Evolutionary conservation across 2,888 invertebrate genomes (phyloP), one percentile per base, ranked within the genome.

Genomic region (Polyploca ridens): DNA sequence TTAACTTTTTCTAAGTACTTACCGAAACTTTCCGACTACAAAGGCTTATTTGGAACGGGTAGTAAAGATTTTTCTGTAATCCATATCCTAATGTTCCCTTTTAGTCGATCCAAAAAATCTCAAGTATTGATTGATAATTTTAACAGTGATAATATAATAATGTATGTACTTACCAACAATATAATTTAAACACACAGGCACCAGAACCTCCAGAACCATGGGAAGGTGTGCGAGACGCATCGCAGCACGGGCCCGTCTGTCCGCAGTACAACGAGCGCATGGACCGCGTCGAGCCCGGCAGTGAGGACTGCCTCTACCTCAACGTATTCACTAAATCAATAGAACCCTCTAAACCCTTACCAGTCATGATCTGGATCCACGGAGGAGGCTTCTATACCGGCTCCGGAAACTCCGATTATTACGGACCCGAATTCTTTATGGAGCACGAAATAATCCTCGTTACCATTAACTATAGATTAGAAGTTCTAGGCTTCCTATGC

Each of bases 261-360:
- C 94, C 94, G 4, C 94, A 94, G 74, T 93, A 85, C 83, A 92
- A 94, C 75, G 92, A 93, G 73, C 87, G 93, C 5, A 74, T 91
- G 71, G 93, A 95, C 66, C 89, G 94, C 16, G 89, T 89, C 13
- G 93, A 95, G 46, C 82, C 89, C 57, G 95, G 95, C 64, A 94
- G 91, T 73, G 95, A 96, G 77, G 96, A 96, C 81, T 97, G 97
- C 70, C 94, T 97, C 5, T 96, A 95, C 77, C 87, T 97, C 19
- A 97, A 97, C 81, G 95, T 97, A 0, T 97, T 96, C 83, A 94
- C 95, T 8, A 87, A 83, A 70, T 76, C 73, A 33, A 66, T 88
- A 7, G 71, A 70, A 2, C 84, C 87, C 3, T 8, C 76, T 2
- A 63, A 67, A 58, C 79, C 80, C 7, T 74, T 85, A 1, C 92